Conservation (phyloP, 2,888 invertebrate species). For the Tipula vernalis region DNA sequence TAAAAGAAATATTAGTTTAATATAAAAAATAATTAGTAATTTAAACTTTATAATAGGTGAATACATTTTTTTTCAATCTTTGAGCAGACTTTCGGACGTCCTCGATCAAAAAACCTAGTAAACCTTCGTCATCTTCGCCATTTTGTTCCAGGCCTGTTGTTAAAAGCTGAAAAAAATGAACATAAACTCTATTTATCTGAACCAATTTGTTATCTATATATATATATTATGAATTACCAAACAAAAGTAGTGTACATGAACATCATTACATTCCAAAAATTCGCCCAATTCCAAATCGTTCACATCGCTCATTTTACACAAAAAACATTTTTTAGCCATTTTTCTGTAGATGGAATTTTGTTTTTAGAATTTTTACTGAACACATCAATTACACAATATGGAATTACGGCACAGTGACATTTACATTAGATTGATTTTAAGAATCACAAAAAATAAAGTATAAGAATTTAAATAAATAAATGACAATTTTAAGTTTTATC, state of each 20-base stretch:
- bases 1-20: not conserved
- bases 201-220: no score
- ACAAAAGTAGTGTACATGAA: conserved; percentile 62
- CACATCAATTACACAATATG: not conserved
- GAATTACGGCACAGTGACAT: not conserved
- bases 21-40: not conserved
- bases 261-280: conserved; percentile 40
- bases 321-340: conserved; percentile 32
- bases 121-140: conserved; percentile 53
- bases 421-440: not conserved
- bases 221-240: conserved; percentile 39
- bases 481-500: not conserved
- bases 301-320: conserved; percentile 40
- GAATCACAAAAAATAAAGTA: not conserved
- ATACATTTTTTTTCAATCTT: not conserved
- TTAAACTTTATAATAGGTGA: not conserved
- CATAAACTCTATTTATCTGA: no score
- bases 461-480: not conserved
- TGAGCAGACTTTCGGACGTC: conserved; percentile 43
- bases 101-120: conserved; percentile 54
- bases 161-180: conserved; percentile 41
- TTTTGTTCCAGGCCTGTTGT: conserved; percentile 57
- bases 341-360: not conserved
- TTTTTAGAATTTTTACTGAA: not conserved
- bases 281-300: conserved; percentile 45